These are phyloP conservation scores for Holocentrus rufus DNA, from an alignment of 2,797 vertebrate genomes.

Conservation along the genomic window DNA sequence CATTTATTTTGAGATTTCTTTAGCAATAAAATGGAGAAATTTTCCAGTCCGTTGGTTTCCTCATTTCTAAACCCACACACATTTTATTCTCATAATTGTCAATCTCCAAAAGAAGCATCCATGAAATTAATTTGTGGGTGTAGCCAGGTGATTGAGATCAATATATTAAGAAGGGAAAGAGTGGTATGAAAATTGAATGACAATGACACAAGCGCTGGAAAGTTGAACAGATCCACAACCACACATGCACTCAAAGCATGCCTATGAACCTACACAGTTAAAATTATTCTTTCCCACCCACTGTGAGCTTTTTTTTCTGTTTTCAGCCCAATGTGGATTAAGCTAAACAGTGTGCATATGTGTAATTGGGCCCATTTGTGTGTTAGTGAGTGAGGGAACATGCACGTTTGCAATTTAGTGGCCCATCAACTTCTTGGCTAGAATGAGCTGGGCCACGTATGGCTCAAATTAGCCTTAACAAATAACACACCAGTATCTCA, in stretches of 20 bases:
- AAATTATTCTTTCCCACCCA: too few relatives aligned
- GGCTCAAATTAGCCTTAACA: background rate
- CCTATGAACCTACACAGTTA: too few relatives aligned
- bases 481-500: background rate
- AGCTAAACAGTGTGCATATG: background rate
- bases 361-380: slow-evolving; percentile 1
- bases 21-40: slow-evolving; percentile 53
- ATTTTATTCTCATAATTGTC: slow-evolving; percentile 68
- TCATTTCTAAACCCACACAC: slow-evolving; percentile 60
- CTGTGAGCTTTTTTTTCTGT: too few relatives aligned
- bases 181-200: slow-evolving; percentile 18
- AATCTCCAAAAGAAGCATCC: slow-evolving; percentile 76
- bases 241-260: background rate
- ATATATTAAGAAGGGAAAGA: slow-evolving; percentile 26
- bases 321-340: too few relatives aligned
- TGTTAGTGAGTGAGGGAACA: background rate
- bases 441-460: too few relatives aligned
- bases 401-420: background rate
- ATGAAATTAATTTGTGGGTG: slow-evolving; percentile 76
- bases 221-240: background rate
- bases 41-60: slow-evolving; percentile 64
- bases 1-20: slow-evolving; percentile 29
- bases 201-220: background rate
- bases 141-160: slow-evolving; percentile 54
- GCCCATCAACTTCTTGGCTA: too few relatives aligned